phyloP scores from a whole-genome alignment of 2,888 invertebrate genomes.

The Nemotelus nigrinus region DNA sequence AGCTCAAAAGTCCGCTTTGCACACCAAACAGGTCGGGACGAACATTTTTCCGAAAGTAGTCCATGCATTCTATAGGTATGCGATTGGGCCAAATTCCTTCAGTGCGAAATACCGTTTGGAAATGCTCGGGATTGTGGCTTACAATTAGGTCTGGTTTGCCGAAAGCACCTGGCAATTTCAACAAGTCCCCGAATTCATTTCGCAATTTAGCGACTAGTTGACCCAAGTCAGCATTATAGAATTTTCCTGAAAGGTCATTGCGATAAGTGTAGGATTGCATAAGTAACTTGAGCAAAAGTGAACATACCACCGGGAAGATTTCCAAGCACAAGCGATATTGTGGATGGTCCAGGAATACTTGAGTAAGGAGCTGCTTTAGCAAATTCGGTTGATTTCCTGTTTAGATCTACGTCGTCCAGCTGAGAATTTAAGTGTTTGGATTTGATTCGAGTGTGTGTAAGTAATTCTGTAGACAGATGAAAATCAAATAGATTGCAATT shows the following conservation, averaged over 20 bases:
- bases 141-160: conserved; percentile 62
- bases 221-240: conserved; percentile 55
- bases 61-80: conserved; percentile 63
- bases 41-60: conserved; percentile 62
- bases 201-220: conserved; percentile 56
- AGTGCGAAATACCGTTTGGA: conserved; percentile 64
- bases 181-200: conserved; percentile 63
- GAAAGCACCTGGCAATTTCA: conserved; percentile 62
- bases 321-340: conserved; percentile 52
- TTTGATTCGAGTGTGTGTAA: no score
- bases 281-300: background rate
- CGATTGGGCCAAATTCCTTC: conserved; percentile 66
- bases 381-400: conserved; percentile 1
- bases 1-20: conserved; percentile 53
- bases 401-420: no score
- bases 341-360: conserved; percentile 58
- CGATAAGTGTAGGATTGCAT: background rate
- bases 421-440: no score
- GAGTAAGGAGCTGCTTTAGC: conserved; percentile 55
- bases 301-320: conserved; percentile 26
- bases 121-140: conserved; percentile 68
- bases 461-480: no score
- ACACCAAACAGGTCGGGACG: conserved; percentile 57
- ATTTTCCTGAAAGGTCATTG: conserved; percentile 53
- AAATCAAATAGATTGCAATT: no score